These are phyloP conservation scores for Agrochola lychnidis DNA, from an alignment of 2,888 invertebrate genomes.

Conservation along the genomic window DNA sequence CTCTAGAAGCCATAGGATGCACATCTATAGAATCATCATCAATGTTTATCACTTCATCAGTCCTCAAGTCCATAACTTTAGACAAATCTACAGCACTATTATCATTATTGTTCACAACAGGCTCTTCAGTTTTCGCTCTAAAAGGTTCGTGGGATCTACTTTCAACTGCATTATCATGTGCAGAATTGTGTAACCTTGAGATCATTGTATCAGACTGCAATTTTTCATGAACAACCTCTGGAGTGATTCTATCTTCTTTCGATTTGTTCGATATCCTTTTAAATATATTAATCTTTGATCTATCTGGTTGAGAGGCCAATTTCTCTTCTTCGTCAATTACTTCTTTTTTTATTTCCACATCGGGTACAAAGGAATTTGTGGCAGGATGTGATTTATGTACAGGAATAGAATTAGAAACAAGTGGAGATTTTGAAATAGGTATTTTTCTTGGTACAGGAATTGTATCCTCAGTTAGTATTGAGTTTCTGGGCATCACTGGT, in stretches of 20 bases:
- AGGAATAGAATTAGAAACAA: slow-evolving; percentile 83
- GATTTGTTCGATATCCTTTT: slow-evolving; percentile 95
- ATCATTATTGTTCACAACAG: slow-evolving; percentile 89
- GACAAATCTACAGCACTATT: slow-evolving; percentile 88
- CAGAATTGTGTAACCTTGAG: slow-evolving; percentile 85
- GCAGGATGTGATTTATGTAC: slow-evolving; percentile 78
- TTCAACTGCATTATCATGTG: slow-evolving; percentile 77
- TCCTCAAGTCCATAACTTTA: slow-evolving; percentile 87
- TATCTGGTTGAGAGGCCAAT: slow-evolving; percentile 95
- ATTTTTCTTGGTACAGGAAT: slow-evolving; percentile 88
- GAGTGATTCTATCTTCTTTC: slow-evolving; percentile 91
- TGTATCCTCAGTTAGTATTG: slow-evolving; percentile 79
- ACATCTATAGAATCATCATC: slow-evolving; percentile 87
- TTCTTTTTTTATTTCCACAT: slow-evolving; percentile 88
- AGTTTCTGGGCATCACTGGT: slow-evolving; percentile 71
- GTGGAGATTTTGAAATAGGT: slow-evolving; percentile 88
- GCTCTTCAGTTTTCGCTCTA: slow-evolving; percentile 82
- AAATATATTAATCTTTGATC: slow-evolving; percentile 96
- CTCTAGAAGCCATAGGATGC: slow-evolving; percentile 75
- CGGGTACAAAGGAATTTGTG: slow-evolving; percentile 79
- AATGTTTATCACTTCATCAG: slow-evolving; percentile 88
- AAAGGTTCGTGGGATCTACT: slow-evolving; percentile 76
- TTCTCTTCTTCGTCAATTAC: slow-evolving; percentile 90
- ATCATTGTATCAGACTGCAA: slow-evolving; percentile 84
- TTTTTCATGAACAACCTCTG: slow-evolving; percentile 85